These are phyloP conservation scores for Liparis tanakae DNA, from an alignment of 2,797 vertebrate genomes.

Conservation along the genomic window DNA sequence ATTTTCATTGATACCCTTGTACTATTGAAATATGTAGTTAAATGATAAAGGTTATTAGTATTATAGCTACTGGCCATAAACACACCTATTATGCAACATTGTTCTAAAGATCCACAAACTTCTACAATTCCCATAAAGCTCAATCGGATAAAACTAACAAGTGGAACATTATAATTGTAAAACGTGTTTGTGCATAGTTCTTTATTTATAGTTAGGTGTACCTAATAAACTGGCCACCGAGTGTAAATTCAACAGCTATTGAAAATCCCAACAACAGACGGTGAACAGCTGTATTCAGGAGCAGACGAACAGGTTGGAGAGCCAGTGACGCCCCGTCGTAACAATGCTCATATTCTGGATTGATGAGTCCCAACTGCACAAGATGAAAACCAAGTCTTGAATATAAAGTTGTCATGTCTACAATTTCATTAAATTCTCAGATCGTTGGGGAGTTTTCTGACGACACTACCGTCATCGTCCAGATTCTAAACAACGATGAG, in stretches of 20 bases:
- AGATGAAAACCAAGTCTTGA: neutral
- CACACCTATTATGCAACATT: neutral
- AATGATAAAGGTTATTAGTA: neutral
- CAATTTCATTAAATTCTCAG: neutral
- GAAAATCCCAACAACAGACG: neutral
- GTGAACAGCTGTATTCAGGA: accelerated
- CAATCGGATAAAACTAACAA: neutral
- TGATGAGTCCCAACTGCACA: neutral
- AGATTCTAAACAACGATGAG: too few species aligned
- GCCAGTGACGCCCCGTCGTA: neutral
- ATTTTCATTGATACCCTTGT: neutral
- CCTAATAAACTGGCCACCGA: neutral
- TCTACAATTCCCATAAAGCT: neutral
- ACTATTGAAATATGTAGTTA: neutral
- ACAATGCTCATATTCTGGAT: neutral
- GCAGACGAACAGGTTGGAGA: neutral
- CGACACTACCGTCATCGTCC: too few species aligned
- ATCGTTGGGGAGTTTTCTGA: neutral
- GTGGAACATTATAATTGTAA: neutral
- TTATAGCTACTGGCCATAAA: neutral
- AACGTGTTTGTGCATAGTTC: neutral
- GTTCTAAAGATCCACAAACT: neutral
- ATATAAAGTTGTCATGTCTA: neutral
- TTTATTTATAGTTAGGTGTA: neutral
- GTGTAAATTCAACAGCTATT: neutral